A percentile compares a stretch with the other conserved stretches of the same genome.
phyloP scores from a whole-genome alignment of 2,113 vertebrate species.

The Grammomys dolichurus region DNA sequence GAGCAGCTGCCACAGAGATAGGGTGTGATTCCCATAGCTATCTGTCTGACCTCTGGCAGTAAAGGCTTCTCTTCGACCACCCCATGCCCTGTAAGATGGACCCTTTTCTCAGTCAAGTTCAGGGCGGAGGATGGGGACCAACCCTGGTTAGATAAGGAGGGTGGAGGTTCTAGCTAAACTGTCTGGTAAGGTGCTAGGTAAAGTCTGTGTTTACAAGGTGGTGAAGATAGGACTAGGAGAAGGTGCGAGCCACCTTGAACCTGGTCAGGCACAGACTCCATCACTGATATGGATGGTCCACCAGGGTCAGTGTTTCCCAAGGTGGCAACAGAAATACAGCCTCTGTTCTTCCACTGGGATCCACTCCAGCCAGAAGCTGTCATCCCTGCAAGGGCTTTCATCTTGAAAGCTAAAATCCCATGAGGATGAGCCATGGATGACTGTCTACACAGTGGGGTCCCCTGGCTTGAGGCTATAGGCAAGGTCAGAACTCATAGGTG shows the following conservation, averaged over 20 bases:
- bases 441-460: accelerated
- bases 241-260: too few species aligned
- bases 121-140: too few species aligned
- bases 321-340: accelerated
- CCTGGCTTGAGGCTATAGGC: neutral
- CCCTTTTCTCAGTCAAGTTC: neutral
- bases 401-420: accelerated
- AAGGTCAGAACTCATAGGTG: accelerated
- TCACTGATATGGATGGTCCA: neutral
- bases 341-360: neutral
- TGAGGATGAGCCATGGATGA: neutral
- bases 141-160: neutral
- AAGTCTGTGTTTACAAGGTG: neutral
- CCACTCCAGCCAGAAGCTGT: neutral
- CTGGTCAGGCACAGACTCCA: neutral
- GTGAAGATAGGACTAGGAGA: too few species aligned
- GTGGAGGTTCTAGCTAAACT: neutral
- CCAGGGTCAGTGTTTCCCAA: neutral
- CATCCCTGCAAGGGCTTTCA: accelerated
- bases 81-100: too few species aligned
- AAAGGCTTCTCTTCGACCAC: neutral
- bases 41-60: neutral
- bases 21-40: accelerated
- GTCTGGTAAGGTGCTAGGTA: neutral
- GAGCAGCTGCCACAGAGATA: neutral